A percentile compares a stretch with the other conserved stretches of the same genome.
Conservation (phyloP, 2,797 vertebrate genomes). For the Phrynocephalus vlangalii region DNA sequence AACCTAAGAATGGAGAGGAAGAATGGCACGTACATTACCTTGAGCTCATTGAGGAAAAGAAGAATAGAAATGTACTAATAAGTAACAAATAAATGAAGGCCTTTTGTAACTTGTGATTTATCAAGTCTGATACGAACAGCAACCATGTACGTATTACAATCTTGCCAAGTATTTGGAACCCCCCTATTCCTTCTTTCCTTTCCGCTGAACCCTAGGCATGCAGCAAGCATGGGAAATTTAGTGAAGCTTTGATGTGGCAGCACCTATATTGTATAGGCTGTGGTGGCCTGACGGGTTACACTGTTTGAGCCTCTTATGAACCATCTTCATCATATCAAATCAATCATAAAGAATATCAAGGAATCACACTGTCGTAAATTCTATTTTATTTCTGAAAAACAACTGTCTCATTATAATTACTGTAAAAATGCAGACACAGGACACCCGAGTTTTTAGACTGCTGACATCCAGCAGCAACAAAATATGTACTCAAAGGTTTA, state of each 20-base stretch:
- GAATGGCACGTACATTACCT: too few relatives aligned
- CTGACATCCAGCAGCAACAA: conserved; percentile 6
- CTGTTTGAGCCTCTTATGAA: neutral
- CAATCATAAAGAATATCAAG: neutral
- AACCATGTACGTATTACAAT: neutral
- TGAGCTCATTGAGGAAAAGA: too few relatives aligned
- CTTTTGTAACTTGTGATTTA: neutral
- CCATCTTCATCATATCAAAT: neutral
- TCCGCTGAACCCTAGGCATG: neutral
- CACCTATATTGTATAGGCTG: neutral
- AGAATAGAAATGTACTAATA: too few relatives aligned
- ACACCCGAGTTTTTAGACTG: neutral
- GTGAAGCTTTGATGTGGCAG: neutral
- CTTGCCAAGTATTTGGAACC: neutral
- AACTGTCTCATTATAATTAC: neutral
- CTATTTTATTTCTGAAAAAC: conserved; percentile 17
- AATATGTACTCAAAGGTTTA: neutral
- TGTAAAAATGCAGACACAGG: neutral
- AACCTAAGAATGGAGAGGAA: too few relatives aligned
- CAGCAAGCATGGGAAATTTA: neutral
- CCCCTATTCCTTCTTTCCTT: neutral
- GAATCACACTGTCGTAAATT: neutral
- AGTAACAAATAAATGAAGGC: neutral
- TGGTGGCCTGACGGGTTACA: neutral
- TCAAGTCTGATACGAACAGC: neutral